Conservation (phyloP, 2,888 invertebrate genomes). For the Steinernema carpocapsae region DNA sequence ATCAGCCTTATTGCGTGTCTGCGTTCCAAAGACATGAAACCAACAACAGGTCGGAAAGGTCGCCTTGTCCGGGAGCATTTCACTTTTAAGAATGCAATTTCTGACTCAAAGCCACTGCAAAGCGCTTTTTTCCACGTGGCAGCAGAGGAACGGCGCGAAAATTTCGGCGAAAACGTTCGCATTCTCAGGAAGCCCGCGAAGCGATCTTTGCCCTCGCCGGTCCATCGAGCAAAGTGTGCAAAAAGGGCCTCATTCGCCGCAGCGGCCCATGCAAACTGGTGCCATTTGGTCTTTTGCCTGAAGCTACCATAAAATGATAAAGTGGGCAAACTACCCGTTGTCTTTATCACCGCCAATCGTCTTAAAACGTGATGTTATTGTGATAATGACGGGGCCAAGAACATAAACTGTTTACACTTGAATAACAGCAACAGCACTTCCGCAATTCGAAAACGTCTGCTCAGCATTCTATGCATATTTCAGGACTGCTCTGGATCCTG, state of each 20-base stretch:
- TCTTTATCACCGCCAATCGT: neutral
- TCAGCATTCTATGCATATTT: neutral
- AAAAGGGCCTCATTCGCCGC: neutral
- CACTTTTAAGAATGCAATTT: neutral
- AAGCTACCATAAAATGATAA: conserved; percentile 11
- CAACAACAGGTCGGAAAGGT: neutral
- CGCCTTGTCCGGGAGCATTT: neutral
- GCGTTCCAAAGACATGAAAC: neutral
- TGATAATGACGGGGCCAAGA: neutral
- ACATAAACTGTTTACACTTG: neutral
- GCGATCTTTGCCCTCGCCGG: neutral
- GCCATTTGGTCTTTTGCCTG: neutral
- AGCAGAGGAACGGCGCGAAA: neutral
- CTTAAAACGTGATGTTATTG: neutral
- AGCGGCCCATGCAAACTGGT: neutral
- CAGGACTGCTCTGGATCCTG: conserved; percentile 22
- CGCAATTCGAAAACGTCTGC: no score
- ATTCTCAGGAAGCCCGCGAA: neutral
- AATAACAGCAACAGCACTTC: no score
- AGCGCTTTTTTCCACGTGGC: neutral
- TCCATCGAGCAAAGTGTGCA: neutral
- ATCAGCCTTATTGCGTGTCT: no score
- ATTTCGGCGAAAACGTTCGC: neutral
- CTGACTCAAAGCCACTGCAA: neutral
- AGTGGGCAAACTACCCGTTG: neutral